A percentile compares a stretch with the other conserved stretches of the same genome.
Evolutionary conservation across 2,113 vertebrate species (phyloP).

Genomic region (Chloebia gouldiae): DNA sequence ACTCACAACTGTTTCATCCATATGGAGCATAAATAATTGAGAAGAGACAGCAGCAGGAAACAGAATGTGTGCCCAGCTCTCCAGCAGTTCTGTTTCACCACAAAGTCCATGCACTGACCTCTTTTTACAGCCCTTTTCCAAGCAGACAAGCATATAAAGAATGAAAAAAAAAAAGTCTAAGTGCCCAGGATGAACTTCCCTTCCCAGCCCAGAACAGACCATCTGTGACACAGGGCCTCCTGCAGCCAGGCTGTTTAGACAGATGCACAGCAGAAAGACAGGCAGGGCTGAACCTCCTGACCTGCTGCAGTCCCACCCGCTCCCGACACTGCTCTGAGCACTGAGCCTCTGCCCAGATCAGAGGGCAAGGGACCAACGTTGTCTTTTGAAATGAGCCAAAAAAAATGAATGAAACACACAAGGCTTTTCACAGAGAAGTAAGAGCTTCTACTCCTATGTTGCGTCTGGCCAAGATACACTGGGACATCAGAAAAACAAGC

Average conservation of each 20-base stretch:
- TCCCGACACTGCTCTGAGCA: background rate
- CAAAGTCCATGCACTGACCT: background rate
- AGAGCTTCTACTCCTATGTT: slow-evolving; percentile 25
- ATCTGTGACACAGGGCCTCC: background rate
- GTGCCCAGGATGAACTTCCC: background rate
- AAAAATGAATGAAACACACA: background rate
- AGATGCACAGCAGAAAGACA: background rate
- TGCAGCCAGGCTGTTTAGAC: background rate
- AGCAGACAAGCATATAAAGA: background rate
- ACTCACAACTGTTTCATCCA: background rate
- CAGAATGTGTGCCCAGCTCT: background rate
- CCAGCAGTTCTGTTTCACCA: background rate
- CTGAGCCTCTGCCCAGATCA: background rate
- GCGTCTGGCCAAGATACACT: slow-evolving; percentile 12
- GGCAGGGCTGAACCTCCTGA: background rate
- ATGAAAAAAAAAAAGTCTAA: background rate
- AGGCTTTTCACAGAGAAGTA: background rate
- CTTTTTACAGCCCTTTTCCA: background rate
- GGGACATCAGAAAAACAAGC: slow-evolving; percentile 20
- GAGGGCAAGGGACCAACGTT: background rate
- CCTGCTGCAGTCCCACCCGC: background rate
- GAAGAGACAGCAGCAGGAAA: background rate
- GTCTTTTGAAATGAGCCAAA: background rate
- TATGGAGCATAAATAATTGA: slow-evolving; percentile 50
- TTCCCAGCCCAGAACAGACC: background rate